These are phyloP conservation scores for Bubo blakistoni DNA, from an alignment of 2,113 vertebrate species.

Conservation along the genomic window DNA sequence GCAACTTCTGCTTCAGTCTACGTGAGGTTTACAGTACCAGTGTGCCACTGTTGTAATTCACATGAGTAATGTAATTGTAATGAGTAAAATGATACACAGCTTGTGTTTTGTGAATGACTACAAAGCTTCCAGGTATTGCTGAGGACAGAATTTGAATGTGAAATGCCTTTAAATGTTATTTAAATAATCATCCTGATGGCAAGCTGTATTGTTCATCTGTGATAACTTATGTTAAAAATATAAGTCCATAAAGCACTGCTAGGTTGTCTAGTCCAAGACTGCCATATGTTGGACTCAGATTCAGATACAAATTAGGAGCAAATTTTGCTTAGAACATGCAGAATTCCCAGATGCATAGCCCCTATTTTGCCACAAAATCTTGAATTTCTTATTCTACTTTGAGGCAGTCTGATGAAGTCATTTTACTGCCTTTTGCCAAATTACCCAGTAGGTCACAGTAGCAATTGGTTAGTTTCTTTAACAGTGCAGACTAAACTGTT, in stretches of 20 bases:
- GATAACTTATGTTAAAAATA: background rate
- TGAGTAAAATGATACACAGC: background rate
- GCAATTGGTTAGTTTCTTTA: background rate
- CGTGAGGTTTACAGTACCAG: background rate
- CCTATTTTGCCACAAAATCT: background rate
- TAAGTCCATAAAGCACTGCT: background rate
- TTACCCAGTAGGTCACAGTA: background rate
- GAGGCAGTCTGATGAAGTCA: background rate
- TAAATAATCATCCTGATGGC: background rate
- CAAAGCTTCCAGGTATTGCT: background rate
- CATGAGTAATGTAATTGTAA: background rate
- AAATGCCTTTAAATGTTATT: background rate
- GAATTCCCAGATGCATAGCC: background rate
- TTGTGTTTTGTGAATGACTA: background rate
- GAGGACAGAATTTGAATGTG: background rate
- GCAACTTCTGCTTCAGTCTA: background rate
- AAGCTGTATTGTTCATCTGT: background rate
- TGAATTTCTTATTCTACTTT: background rate
- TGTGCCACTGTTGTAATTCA: background rate
- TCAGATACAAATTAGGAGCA: background rate
- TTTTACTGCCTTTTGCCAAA: background rate
- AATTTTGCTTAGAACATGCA: background rate
- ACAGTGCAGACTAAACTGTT: background rate
- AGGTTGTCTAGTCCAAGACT: background rate
- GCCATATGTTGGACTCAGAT: accelerated